Evolutionary conservation across 2,113 vertebrate species (phyloP), one percentile per base, ranked within the genome.

Genomic region (Elachura formosa): DNA sequence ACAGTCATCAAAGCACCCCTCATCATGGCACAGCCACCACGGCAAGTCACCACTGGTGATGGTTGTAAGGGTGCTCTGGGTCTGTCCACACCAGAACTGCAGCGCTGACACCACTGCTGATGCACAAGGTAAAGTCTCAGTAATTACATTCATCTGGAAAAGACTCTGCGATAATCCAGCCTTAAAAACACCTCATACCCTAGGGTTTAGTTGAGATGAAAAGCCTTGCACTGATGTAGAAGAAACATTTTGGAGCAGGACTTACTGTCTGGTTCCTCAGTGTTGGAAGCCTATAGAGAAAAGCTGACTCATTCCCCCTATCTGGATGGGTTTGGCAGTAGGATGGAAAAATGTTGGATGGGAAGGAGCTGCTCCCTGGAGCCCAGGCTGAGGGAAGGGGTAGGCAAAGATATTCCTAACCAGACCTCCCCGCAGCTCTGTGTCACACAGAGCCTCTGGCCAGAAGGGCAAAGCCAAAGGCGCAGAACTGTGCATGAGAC

Each of bases 361-460:
- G 75, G 69, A 72, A 72, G 81, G 81, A 94, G 59, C 5, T 88
- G 71, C n/a, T 95, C 85, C 91, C 79, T 91, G 82, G 90, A 95
- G 87, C 29, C 82, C 43, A 48, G 56, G 55, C 78, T 88, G 43
- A 51, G 46, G 66, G 56, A 93, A 3, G 58, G 75, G 46, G 12
- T 21, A 87, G 58, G 75, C 68, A 80, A 86, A 89, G 86, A 88
- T 0, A 0, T 90, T 95, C 73, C 73, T 64, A 87, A 90, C 16
- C 75, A 94, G 92, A 95, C 93, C 95, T 96, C 96, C 94, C 93
- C 67, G 93, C 87, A 94, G 84, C 63, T 90, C 72, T 31, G 51
- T 1, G 0, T 62, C 0, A 3, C 5, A 5, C 16, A 2, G 85
- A 66, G 64, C 48, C 78, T 76, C 84, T 77, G 62, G 67, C 87